phyloP scores from a whole-genome alignment of 1,140 invertebrate genomes.

The Brachionus manjavacas region DNA sequence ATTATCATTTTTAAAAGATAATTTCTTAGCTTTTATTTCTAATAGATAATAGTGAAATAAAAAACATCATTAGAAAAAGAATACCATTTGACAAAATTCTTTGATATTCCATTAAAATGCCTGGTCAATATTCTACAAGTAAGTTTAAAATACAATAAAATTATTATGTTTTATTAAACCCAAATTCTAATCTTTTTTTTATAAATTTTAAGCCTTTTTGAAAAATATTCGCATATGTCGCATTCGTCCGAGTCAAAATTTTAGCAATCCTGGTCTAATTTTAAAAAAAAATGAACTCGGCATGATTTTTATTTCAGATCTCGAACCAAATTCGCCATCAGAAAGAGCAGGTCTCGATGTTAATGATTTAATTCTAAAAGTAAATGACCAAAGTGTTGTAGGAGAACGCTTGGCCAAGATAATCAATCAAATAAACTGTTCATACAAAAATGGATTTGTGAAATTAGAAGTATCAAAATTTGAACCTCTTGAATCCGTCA shows the following conservation, averaged over 20 bases:
- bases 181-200: not conserved
- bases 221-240: not conserved
- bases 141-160: no score
- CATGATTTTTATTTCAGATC: not conserved
- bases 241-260: not conserved
- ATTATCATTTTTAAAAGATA: not conserved
- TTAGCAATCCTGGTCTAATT: not conserved
- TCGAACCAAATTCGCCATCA: not conserved
- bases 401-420: not conserved
- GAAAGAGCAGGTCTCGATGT: not conserved
- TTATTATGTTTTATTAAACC: no score
- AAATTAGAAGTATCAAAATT: not conserved
- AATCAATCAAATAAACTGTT: not conserved
- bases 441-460: not conserved
- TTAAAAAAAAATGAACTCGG: not conserved
- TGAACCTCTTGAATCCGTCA: not conserved
- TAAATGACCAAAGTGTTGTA: slow-evolving; percentile 7
- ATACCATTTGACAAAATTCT: not conserved
- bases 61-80: not conserved
- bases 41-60: not conserved
- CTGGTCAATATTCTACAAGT: not conserved
- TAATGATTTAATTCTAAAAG: not conserved
- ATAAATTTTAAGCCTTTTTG: not conserved
- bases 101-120: not conserved
- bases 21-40: not conserved